These are phyloP conservation scores for Drosophila hydei DNA, from an alignment of 1,140 invertebrate genomes.

Conservation along the genomic window DNA sequence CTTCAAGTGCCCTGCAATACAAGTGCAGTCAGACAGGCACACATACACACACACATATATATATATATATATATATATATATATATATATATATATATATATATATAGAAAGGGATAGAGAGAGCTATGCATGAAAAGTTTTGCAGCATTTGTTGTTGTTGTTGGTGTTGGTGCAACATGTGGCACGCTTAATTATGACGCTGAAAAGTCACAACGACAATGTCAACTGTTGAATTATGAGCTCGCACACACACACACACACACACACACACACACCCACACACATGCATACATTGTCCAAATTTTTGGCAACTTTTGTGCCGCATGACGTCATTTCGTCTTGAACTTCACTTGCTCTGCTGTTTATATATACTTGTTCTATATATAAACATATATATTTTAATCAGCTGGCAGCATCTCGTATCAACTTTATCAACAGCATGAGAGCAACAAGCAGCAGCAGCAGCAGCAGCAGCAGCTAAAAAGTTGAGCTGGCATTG, in stretches of 20 bases:
- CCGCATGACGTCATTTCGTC: slow-evolving; percentile 36
- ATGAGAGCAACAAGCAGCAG: slow-evolving; percentile 18
- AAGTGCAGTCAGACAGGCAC: slow-evolving; percentile 28
- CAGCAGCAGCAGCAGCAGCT: slow-evolving; percentile 1
- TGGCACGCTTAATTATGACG: slow-evolving; percentile 77
- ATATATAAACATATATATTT: slow-evolving; percentile 15
- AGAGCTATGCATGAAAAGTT: slow-evolving; percentile 58
- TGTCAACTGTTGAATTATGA: slow-evolving; percentile 63
- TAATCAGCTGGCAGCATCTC: slow-evolving; percentile 33
- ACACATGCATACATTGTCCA: slow-evolving; percentile 4
- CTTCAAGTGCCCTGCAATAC: slow-evolving; percentile 58
- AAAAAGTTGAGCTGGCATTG: slow-evolving; percentile 48
- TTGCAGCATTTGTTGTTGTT: slow-evolving; percentile 34
- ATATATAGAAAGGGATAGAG: too few species aligned
- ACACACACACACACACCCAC: slow-evolving; percentile 2
- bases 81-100: too few species aligned
- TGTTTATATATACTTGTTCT: background rate
- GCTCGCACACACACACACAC: slow-evolving; percentile 13
- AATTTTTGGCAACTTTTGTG: slow-evolving; percentile 34
- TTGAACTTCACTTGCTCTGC: background rate
- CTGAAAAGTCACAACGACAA: slow-evolving; percentile 61
- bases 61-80: slow-evolving; percentile 18
- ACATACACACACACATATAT: slow-evolving; percentile 26
- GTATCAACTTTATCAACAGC: slow-evolving; percentile 39
- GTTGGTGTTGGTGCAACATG: slow-evolving; percentile 66